Evolutionary conservation across 2,888 invertebrate species (phyloP).

Genomic region (Chrysotoxum bicinctum): DNA sequence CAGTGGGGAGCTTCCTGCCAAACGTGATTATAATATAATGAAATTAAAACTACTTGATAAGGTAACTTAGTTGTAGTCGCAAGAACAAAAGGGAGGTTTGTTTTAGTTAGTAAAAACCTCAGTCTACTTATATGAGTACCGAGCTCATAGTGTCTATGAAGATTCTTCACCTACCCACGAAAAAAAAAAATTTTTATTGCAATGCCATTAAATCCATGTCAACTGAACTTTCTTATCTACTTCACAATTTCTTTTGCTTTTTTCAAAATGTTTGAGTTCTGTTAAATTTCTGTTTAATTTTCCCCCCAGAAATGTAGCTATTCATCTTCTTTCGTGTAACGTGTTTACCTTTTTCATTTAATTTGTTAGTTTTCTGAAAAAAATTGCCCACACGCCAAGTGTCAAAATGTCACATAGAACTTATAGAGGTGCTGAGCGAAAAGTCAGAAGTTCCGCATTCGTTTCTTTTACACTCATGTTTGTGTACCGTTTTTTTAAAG

Average conservation of each 20-base stretch:
- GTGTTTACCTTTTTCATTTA: not conserved
- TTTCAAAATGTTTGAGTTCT: not conserved
- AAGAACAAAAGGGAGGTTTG: too few relatives aligned
- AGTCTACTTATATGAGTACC: too few relatives aligned
- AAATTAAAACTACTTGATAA: too few relatives aligned
- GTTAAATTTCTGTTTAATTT: too few relatives aligned
- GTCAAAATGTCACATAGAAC: conserved; percentile 49
- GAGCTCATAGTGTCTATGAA: too few relatives aligned
- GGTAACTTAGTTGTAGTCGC: too few relatives aligned
- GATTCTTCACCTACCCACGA: too few relatives aligned
- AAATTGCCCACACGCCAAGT: conserved; percentile 53
- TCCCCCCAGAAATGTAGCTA: too few relatives aligned
- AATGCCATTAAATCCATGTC: not conserved
- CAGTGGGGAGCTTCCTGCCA: too few relatives aligned
- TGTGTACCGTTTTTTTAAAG: conserved; percentile 2
- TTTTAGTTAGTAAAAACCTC: too few relatives aligned
- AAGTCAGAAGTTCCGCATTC: conserved; percentile 5
- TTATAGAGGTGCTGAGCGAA: not conserved
- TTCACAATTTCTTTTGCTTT: not conserved
- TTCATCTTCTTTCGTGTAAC: not conserved
- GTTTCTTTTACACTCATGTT: not conserved
- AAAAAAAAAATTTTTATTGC: too few relatives aligned
- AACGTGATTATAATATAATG: too few relatives aligned
- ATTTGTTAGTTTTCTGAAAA: not conserved
- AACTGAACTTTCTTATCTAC: not conserved